Evolutionary conservation across 2,888 invertebrate species (phyloP).

Genomic region (Rosalia funebris): DNA sequence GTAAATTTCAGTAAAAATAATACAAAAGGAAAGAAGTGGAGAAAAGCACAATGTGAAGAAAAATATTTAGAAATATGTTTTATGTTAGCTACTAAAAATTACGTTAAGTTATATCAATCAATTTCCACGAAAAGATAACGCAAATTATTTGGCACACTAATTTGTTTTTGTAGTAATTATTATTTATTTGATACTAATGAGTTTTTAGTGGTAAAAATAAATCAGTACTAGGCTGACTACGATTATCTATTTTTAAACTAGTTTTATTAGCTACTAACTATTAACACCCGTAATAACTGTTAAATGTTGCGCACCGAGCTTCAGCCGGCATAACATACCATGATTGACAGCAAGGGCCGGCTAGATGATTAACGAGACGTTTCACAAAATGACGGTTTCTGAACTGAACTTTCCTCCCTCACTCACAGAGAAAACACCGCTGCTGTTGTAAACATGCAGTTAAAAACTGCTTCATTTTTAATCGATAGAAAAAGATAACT

Average conservation of each 20-base stretch:
- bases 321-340: constrained; percentile 55
- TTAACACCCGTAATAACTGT: constrained; percentile 50
- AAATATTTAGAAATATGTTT: too few species aligned
- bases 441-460: constrained; percentile 44
- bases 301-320: constrained; percentile 52
- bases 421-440: constrained; percentile 41
- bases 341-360: constrained; percentile 64
- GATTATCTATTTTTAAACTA: constrained; percentile 21
- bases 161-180: background rate
- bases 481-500: constrained; percentile 41
- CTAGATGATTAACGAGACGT: constrained; percentile 64
- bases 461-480: constrained; percentile 40
- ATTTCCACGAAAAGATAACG: background rate
- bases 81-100: too few species aligned
- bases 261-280: constrained; percentile 35
- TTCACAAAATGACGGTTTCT: constrained; percentile 64
- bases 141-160: background rate
- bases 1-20: too few species aligned
- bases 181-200: background rate
- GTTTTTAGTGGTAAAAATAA: background rate
- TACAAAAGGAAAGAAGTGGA: too few species aligned
- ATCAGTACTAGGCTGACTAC: background rate
- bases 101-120: too few species aligned
- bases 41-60: too few species aligned
- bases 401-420: constrained; percentile 55